Conservation (phyloP, 1,140 invertebrate species). For the Heliconius melpomene region DNA sequence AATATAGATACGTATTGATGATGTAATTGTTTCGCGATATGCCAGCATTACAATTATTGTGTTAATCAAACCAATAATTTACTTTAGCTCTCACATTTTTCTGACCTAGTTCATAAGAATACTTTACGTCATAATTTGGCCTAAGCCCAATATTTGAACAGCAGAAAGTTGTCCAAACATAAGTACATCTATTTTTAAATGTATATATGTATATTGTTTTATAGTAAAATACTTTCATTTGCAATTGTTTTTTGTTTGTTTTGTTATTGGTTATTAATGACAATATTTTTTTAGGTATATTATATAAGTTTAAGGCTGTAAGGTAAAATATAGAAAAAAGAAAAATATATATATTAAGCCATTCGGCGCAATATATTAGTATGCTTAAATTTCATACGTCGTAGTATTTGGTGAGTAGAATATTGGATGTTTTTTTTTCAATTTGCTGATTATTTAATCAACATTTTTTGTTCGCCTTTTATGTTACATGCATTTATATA, state of each 20-base stretch:
- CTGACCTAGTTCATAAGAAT: conserved; percentile 53
- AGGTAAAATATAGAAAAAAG: neutral
- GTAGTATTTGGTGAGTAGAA: too few species aligned
- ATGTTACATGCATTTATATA: too few species aligned
- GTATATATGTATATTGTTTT: neutral
- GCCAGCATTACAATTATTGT: neutral
- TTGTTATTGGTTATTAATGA: neutral
- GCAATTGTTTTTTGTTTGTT: neutral
- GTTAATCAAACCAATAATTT: neutral
- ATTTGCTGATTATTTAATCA: too few species aligned
- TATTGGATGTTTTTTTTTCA: too few species aligned
- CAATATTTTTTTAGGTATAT: neutral
- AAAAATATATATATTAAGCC: too few species aligned
- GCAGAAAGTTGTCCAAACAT: conserved; percentile 44
- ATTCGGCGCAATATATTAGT: too few species aligned
- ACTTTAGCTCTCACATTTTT: conserved; percentile 9
- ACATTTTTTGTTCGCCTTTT: too few species aligned
- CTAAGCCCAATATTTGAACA: conserved; percentile 49
- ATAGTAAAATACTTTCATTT: neutral
- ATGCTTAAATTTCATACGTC: too few species aligned
- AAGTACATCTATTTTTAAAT: conserved; percentile 15
- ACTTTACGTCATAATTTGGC: conserved; percentile 54
- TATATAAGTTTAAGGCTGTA: neutral
- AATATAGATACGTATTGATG: neutral
- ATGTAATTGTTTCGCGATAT: neutral